These are phyloP conservation scores for Muscicapa striata DNA, from an alignment of 2,797 vertebrate species.

Conservation along the genomic window DNA sequence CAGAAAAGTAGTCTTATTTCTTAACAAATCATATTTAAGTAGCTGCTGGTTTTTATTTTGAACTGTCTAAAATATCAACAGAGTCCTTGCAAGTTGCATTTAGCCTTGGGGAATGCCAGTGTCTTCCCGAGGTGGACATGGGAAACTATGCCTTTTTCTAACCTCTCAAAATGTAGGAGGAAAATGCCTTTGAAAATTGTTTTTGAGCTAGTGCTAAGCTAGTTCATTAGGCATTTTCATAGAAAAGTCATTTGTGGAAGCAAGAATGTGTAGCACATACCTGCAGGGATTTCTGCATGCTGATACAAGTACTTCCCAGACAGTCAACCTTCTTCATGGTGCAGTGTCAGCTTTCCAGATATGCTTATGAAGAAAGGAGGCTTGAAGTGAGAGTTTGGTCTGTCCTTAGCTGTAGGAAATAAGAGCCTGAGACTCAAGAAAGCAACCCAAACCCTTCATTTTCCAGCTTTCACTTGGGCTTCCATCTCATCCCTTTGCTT, in stretches of 20 bases:
- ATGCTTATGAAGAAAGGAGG: fast-evolving
- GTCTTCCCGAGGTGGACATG: neutral
- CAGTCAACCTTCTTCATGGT: neutral
- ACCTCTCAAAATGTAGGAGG: neutral
- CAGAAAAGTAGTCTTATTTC: neutral
- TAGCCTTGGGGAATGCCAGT: neutral
- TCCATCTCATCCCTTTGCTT: neutral
- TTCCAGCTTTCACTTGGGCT: neutral
- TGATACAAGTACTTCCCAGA: neutral
- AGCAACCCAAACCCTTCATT: neutral
- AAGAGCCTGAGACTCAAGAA: neutral
- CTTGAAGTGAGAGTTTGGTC: neutral
- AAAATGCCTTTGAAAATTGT: neutral
- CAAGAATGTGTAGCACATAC: neutral
- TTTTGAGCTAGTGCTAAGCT: neutral
- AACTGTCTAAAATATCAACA: neutral
- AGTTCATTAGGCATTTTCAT: neutral
- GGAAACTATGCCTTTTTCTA: neutral
- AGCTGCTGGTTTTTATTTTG: neutral
- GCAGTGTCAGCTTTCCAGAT: neutral
- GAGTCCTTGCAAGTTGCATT: neutral
- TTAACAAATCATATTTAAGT: neutral
- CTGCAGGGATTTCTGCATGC: neutral
- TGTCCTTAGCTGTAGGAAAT: neutral
- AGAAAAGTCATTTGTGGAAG: neutral